Evolutionary conservation across 2,888 invertebrate species (phyloP), one percentile per base, ranked within the genome.

Genomic region (Sminthurinus aureus): DNA sequence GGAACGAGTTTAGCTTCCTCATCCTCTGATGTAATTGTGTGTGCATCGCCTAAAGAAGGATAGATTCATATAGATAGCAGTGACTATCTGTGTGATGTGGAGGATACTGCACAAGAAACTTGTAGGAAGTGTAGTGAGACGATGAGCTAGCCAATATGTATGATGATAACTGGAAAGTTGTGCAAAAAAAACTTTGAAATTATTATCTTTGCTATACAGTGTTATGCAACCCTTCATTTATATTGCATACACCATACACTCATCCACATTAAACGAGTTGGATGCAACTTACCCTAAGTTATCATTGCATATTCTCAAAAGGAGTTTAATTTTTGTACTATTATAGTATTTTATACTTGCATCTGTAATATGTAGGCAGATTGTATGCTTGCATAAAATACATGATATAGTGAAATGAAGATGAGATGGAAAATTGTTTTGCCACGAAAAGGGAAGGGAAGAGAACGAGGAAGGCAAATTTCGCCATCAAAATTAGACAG

Each of bases 81-180:
- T 71, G 6, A 20, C 13, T n/a, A n/a, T 24, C 13, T 13, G 3
- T 26, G 24, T 26, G 69, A 69, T 69, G 71, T 24, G 24, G 24
- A 24, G 22, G 20, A n/a, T 71, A 71, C 13, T 24, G 24, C 38
- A 38, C 38, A 38, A 38, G 24, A 71, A 26, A 24, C 24, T 15
- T 20, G 71, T 71, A 71, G 71, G 71, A 71, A 71, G 24, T 71
- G 71, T 71, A 26, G 71, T 24, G 71, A 71, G 71, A 71, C 71
- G 24, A 71, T 71, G 71, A 24, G 26, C 71, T 24, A 24, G 13
- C 71, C 71, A 22, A 20, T 71, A 15, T n/a, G 71, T 71, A 11
- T 22, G 24, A 9, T 24, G 13, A 20, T 24, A 71, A 71, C 71
- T 71, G 71, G 71, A 71, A 71, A 71, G 71, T 71, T 71, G 71